Evolutionary conservation across 2,888 invertebrate species (phyloP).

Genomic region (Ditylenchus weischeri): DNA sequence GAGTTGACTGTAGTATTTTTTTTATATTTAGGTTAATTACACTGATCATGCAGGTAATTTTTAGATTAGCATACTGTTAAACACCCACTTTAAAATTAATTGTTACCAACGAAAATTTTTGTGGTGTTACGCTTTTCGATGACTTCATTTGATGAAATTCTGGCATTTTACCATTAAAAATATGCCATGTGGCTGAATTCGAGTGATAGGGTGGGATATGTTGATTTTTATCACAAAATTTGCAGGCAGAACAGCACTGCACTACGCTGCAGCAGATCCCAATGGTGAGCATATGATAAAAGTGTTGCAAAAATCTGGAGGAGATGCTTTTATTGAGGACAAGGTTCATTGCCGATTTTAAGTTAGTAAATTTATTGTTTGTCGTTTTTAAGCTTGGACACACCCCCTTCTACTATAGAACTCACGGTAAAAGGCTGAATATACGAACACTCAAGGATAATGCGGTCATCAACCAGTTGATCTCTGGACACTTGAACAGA

Average conservation of each 20-base stretch:
- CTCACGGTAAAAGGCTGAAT: constrained; percentile 73
- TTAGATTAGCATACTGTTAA: not conserved
- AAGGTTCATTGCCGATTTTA: constrained; percentile 54
- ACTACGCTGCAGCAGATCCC: constrained; percentile 59
- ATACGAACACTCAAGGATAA: constrained; percentile 54
- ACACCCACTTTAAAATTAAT: not conserved
- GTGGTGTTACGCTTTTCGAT: not conserved
- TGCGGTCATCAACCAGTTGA: constrained; percentile 54
- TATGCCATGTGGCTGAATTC: too few species aligned
- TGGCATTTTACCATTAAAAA: too few species aligned
- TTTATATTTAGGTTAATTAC: constrained; percentile 47
- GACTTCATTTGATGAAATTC: not conserved
- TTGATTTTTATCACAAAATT: constrained; percentile 28
- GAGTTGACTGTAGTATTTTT: too few species aligned
- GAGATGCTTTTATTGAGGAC: constrained; percentile 59
- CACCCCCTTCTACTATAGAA: constrained; percentile 76
- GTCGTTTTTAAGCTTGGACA: constrained; percentile 68
- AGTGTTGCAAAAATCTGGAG: constrained; percentile 58
- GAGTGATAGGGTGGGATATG: not conserved
- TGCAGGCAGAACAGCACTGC: constrained; percentile 58
- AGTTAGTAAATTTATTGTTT: not conserved
- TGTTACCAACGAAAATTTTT: too few species aligned
- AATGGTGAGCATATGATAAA: constrained; percentile 59
- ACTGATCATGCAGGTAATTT: constrained; percentile 59
- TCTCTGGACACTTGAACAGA: constrained; percentile 55